Evolutionary conservation across 2,888 invertebrate species (phyloP).

Genomic region (Agriopis leucophaearia): DNA sequence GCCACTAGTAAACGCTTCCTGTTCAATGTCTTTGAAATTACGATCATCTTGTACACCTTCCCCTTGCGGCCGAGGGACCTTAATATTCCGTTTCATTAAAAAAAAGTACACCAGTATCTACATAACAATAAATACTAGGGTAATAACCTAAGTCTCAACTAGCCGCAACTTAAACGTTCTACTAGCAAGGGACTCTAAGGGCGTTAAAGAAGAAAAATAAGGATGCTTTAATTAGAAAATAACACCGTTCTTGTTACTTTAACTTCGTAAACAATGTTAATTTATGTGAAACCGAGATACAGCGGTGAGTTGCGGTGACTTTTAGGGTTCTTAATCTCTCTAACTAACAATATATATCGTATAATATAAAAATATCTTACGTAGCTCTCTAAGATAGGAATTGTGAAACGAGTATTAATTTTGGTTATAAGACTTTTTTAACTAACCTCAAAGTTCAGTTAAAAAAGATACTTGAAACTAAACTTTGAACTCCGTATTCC

Average conservation of each 20-base stretch:
- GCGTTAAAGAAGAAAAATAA: constrained; percentile 59
- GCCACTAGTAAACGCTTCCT: no score
- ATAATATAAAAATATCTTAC: no score
- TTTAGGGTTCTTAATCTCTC: constrained; percentile 15
- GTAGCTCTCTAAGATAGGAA: no score
- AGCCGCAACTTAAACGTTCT: neutral
- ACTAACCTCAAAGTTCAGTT: neutral
- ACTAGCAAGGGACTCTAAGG: no score
- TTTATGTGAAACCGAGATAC: constrained; percentile 9
- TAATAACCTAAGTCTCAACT: neutral
- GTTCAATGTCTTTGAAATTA: no score
- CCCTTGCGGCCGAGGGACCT: no score
- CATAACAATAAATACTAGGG: neutral
- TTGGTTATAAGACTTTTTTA: neutral
- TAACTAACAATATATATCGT: neutral
- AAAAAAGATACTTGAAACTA: no score
- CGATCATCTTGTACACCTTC: no score
- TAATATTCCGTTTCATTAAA: neutral
- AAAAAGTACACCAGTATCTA: neutral
- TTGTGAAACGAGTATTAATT: neutral
- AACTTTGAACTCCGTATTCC: neutral
- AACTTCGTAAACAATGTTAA: constrained; percentile 17
- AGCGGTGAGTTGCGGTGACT: constrained; percentile 6
- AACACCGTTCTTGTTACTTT: constrained; percentile 39
- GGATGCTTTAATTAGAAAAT: constrained; percentile 50